Evolutionary conservation across 1,140 invertebrate genomes (phyloP).

Genomic region (Planococcus citri): DNA sequence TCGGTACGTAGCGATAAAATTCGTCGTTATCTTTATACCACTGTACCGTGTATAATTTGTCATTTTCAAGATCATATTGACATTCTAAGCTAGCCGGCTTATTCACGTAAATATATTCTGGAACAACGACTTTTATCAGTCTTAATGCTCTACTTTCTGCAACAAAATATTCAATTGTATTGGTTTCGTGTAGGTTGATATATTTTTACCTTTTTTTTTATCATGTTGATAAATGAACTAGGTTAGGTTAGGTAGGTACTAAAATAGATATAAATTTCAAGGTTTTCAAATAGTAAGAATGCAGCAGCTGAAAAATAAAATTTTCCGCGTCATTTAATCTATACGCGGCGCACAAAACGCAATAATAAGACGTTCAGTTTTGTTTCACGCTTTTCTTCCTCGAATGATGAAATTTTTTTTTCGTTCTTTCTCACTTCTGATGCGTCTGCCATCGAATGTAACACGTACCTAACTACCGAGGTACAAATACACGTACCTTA

Average conservation of each 20-base stretch:
- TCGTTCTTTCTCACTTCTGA: too few species aligned
- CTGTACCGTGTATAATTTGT: constrained; percentile 67
- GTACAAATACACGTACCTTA: too few species aligned
- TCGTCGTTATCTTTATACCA: constrained; percentile 81
- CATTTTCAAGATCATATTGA: constrained; percentile 61
- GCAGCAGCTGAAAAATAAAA: neutral
- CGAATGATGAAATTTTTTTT: neutral
- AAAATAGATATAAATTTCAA: neutral
- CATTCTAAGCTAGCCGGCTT: constrained; percentile 58
- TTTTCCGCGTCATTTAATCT: neutral
- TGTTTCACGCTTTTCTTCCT: neutral
- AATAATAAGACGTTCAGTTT: neutral
- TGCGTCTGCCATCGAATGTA: too few species aligned
- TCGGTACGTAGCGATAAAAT: constrained; percentile 69
- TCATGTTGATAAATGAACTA: neutral
- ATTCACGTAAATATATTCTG: constrained; percentile 51
- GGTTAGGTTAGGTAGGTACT: too few species aligned
- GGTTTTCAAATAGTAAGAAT: neutral
- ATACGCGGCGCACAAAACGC: neutral
- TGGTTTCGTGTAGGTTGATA: too few species aligned
- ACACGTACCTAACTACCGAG: too few species aligned
- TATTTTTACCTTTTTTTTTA: neutral
- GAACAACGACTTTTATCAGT: constrained; percentile 50
- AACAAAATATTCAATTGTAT: constrained; percentile 5
- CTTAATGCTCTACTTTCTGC: constrained; percentile 34